These are phyloP conservation scores for Phalacrocorax aristotelis DNA, from an alignment of 2,113 vertebrate genomes.

Conservation along the genomic window DNA sequence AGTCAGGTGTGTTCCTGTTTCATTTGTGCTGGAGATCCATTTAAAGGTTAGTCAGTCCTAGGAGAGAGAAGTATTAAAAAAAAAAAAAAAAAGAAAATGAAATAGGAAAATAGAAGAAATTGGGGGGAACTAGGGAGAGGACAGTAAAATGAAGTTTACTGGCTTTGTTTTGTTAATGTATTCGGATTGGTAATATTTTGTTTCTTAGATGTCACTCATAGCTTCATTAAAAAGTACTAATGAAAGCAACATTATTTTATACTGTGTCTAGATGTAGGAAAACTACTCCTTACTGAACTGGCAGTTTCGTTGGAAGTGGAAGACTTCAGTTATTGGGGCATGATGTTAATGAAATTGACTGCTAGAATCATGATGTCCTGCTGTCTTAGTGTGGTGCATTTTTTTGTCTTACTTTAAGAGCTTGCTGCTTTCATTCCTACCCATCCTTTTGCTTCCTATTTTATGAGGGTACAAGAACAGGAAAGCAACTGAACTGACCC, in stretches of 20 bases:
- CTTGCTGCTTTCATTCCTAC: not conserved
- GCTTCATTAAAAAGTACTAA: not conserved
- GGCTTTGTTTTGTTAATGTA: not conserved
- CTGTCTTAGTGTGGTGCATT: not conserved
- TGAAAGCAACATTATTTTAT: not conserved
- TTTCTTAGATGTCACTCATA: not conserved
- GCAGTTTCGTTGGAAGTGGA: not conserved
- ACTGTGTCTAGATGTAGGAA: not conserved
- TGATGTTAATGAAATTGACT: not conserved
- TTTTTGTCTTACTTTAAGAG: not conserved
- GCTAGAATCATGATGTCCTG: not conserved
- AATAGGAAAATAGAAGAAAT: not conserved
- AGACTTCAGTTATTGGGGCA: not conserved
- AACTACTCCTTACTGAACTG: not conserved
- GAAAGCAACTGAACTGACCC: not conserved
- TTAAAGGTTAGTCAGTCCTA: constrained; percentile 4
- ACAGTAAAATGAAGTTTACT: not conserved
- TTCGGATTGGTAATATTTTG: not conserved
- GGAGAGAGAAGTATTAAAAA: not conserved
- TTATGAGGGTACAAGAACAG: fast-evolving
- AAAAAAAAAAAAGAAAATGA: not conserved
- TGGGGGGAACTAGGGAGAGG: not conserved
- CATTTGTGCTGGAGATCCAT: not conserved
- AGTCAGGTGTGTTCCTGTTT: not conserved
- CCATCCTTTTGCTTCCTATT: not conserved